These are phyloP conservation scores for Elegia similella DNA, from an alignment of 2,888 invertebrate genomes.

Conservation along the genomic window DNA sequence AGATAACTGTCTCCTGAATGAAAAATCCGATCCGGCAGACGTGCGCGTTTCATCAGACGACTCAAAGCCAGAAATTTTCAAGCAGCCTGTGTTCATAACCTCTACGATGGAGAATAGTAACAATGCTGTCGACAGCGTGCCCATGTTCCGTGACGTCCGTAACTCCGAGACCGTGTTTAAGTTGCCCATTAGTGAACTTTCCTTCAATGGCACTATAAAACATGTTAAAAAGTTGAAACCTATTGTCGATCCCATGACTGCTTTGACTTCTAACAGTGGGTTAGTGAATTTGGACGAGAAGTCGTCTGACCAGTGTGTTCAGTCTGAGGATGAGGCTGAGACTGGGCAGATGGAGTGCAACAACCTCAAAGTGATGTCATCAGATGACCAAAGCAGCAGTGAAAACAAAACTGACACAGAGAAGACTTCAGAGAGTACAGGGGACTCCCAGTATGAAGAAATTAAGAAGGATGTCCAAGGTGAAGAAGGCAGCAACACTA, in stretches of 20 bases:
- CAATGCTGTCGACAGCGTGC: constrained; percentile 74
- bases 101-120: constrained; percentile 79
- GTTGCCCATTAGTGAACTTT: constrained; percentile 68
- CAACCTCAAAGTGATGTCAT: constrained; percentile 21
- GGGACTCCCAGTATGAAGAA: constrained; percentile 60
- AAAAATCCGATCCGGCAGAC: constrained; percentile 59
- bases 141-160: constrained; percentile 61
- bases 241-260: constrained; percentile 69
- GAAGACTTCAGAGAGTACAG: constrained; percentile 55
- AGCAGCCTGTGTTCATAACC: constrained; percentile 67
- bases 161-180: constrained; percentile 66
- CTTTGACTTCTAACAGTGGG: constrained; percentile 50
- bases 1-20: constrained; percentile 56
- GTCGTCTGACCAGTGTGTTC: constrained; percentile 32
- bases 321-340: constrained; percentile 29
- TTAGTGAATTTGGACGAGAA: constrained; percentile 46
- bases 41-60: constrained; percentile 63
- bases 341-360: constrained; percentile 31
- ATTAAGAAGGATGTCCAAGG: constrained; percentile 40
- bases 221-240: constrained; percentile 73
- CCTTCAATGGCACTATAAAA: constrained; percentile 75
- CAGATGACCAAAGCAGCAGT: constrained; percentile 37
- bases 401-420: constrained; percentile 39
- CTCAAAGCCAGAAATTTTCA: constrained; percentile 53
- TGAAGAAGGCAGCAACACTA: constrained; percentile 49